Percentiles rank a stretch among this genome's conserved stretches.
phyloP scores from a whole-genome alignment of 2,797 vertebrate species.

The Halcyon badia region DNA sequence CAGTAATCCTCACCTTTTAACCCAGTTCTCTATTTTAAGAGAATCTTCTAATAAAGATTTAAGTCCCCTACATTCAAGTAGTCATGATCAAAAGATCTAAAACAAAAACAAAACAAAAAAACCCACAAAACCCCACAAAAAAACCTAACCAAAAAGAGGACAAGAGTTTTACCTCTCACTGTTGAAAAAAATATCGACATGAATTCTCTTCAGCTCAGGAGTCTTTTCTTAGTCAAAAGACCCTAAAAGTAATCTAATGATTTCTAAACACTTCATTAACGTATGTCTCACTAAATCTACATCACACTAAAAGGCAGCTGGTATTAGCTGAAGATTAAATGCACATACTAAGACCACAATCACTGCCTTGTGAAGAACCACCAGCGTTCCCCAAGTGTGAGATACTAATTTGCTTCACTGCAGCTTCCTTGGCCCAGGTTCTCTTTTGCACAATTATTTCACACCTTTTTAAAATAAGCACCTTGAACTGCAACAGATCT shows the following conservation, averaged over 20 bases:
- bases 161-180: not conserved
- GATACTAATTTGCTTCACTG: not conserved
- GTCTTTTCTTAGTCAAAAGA: not conserved
- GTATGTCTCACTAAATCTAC: not conserved
- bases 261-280: not conserved
- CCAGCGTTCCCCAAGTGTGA: not conserved
- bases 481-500: not conserved
- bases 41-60: not conserved
- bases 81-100: not conserved
- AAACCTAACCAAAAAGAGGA: too few relatives aligned
- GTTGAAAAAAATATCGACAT: not conserved
- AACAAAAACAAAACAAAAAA: too few relatives aligned
- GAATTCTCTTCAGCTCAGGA: not conserved
- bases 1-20: not conserved
- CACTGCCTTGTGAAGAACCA: not conserved
- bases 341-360: not conserved
- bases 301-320: not conserved
- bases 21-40: not conserved
- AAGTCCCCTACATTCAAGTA: not conserved
- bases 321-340: not conserved
- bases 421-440: not conserved
- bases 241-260: not conserved
- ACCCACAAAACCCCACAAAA: too few relatives aligned
- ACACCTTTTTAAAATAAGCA: not conserved
- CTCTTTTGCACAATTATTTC: constrained; percentile 9